Evolutionary conservation across 2,797 vertebrate species (phyloP).

Genomic region (Octomys mimax): DNA sequence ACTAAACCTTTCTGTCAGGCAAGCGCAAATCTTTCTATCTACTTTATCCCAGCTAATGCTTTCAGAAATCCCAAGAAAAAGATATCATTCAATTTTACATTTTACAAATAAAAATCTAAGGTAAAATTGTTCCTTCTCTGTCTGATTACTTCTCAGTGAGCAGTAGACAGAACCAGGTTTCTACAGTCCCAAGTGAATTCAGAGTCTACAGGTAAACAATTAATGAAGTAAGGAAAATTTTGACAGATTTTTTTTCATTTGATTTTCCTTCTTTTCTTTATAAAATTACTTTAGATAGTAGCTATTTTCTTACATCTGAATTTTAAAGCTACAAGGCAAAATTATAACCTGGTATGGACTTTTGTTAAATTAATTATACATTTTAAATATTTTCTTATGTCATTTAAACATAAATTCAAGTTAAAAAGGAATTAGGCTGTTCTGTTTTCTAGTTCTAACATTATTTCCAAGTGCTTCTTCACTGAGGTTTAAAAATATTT

Average conservation of each 20-base stretch:
- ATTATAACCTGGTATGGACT: not conserved
- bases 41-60: not conserved
- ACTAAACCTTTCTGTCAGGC: not conserved
- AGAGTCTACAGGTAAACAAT: not conserved
- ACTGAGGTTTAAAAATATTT: slow-evolving; percentile 35
- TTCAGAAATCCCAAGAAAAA: not conserved
- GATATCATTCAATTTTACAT: not conserved
- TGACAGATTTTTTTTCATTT: not conserved
- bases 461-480: not conserved
- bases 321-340: not conserved
- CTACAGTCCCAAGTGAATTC: not conserved
- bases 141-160: accelerated
- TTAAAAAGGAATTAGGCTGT: not conserved
- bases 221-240: not conserved
- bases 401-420: not conserved
- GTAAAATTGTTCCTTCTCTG: not conserved
- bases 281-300: not conserved
- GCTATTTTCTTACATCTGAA: not conserved
- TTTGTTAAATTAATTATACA: slow-evolving; percentile 29
- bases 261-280: not conserved
- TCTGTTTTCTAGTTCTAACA: not conserved
- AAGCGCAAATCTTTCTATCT: not conserved
- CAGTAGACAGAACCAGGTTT: not conserved
- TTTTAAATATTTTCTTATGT: not conserved
- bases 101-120: not conserved